A percentile compares a stretch with the other conserved stretches of the same genome.
Evolutionary conservation across 2,888 invertebrate genomes (phyloP).

Genomic region (Xestia xanthographa): DNA sequence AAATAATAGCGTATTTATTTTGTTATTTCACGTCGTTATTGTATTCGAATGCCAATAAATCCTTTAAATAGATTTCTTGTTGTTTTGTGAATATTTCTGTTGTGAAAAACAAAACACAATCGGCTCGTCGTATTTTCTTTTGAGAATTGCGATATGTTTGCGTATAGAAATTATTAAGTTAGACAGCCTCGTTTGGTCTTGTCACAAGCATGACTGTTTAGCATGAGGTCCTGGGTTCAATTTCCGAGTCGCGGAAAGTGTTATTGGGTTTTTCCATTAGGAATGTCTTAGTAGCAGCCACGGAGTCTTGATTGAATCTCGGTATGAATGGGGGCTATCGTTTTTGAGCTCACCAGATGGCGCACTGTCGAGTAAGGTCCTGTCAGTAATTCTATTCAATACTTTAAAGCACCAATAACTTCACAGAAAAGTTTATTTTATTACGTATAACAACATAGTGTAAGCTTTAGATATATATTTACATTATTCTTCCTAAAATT

Average conservation of each 20-base stretch:
- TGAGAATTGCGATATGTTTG: neutral
- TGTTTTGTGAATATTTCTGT: slow-evolving; percentile 18
- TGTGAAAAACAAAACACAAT: slow-evolving; percentile 12
- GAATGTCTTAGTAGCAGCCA: neutral
- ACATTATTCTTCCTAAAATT: no score
- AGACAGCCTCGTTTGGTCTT: neutral
- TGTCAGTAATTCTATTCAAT: no score
- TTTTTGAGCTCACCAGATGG: no score
- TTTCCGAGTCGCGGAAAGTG: neutral
- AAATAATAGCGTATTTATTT: slow-evolving; percentile 12
- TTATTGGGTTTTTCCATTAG: neutral
- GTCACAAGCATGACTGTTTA: no score
- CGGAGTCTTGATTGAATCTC: neutral
- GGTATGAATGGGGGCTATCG: no score
- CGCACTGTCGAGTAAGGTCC: no score
- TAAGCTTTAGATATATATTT: no score
- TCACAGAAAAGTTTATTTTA: no score
- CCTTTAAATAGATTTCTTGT: slow-evolving; percentile 2
- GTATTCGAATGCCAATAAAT: slow-evolving; percentile 18
- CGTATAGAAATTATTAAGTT: neutral
- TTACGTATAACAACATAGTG: no score
- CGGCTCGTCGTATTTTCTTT: neutral
- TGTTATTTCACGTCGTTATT: neutral
- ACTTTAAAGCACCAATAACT: no score
- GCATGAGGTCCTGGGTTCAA: no score